Base-by-base conservation (phyloP, 2,113 vertebrate genomes). In the Sinocyclocheilus anophthalmus region DNA sequence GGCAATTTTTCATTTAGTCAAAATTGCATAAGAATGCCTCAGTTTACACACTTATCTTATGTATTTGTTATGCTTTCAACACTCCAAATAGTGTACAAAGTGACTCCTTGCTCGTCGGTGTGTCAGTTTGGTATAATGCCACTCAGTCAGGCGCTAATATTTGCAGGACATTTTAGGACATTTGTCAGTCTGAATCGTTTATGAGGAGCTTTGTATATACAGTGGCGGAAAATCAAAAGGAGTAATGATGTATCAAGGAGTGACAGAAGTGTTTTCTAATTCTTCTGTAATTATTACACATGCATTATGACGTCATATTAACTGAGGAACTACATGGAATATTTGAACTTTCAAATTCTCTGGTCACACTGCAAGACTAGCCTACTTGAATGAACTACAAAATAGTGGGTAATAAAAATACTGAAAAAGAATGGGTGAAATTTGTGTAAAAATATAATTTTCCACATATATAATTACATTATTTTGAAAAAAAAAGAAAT, bases 71-170 rank as follows among this genome's bases (percentile, higher is more conserved):
- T 45, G 7, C 5, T 42, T 42, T 42, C 42, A 42, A 42, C 8
- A 42, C 42, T 10, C 22, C 8, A 63, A n/a, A 61, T 42, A 61
- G 33, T 79, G 61, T 80, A 80, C 55, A 80, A 48, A 81, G 57
- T 11, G 7, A 11, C 8, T 65, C 3, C 3, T 57, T 65, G 8
- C 9, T 45, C 63, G 18, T 59, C 53, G 22, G 26, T 10, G 20
- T 37, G 50, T 57, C 50, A 79, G 18, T 37, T 39, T 6, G 33
- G 53, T n/a, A 42, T 13, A n/a, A 79, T 30, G 11, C 53, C 33
- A 63, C 12, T 63, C 9, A 80, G 11, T 61, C 57, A 24, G 3
- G 1, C 1, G 11, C 53, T 59, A 33, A 4, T 79, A 13, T 7
- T 61, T 33, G 50, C 42, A 4, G 14, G 48, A 77, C 20, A 33